Evolutionary conservation across 2,888 invertebrate species (phyloP), one percentile per base, ranked within the genome.

Genomic region (Apoda limacodes): DNA sequence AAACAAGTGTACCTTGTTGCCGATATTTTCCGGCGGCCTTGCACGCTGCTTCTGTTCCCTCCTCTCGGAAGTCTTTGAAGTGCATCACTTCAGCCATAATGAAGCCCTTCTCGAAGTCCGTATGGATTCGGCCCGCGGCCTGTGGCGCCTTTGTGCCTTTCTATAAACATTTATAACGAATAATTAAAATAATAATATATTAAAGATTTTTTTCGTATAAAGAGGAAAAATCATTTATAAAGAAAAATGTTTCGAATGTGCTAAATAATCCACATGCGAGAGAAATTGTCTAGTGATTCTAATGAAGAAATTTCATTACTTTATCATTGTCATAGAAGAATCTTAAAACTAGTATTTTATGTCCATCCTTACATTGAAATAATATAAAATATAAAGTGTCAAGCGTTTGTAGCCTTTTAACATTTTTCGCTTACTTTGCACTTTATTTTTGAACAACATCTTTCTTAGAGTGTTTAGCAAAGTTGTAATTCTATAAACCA

Each of bases 1-100:
- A 17, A 14, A 12, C 22, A 11, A 13, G 19, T 12, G 15, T 55
- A 80, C 99, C 99, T 83, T 99, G 98, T 67, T 99, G 98, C 25
- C 98, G 86, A 70, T 99, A 99, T 81, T 99, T 99, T 27, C 99
- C 99, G 25, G 95, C 97, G 6, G 93, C 88, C 81, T 97, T 97
- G 35, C 90, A 92, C 11, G 93, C 95, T 1, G 89, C 83, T 71
- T 99, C 98, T 5, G 92, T 87, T 27, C 98, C 98, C 70, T 95
- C 93, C 59, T 95, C 95, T 66, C 96, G 95, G 67, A 99, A 97
- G 67, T 99, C 99, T 42, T 89, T 90, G 62, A 84, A 99, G 65
- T 97, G 96, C 98, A 99, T 99, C 15, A 99, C 95, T 75, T 99
- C 98, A 9, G 98, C 98, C 98, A 99, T 99, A 45, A 99, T 99